These are phyloP conservation scores for Drosophila longiperda DNA, from an alignment of 2,888 invertebrate genomes.

Conservation along the genomic window DNA sequence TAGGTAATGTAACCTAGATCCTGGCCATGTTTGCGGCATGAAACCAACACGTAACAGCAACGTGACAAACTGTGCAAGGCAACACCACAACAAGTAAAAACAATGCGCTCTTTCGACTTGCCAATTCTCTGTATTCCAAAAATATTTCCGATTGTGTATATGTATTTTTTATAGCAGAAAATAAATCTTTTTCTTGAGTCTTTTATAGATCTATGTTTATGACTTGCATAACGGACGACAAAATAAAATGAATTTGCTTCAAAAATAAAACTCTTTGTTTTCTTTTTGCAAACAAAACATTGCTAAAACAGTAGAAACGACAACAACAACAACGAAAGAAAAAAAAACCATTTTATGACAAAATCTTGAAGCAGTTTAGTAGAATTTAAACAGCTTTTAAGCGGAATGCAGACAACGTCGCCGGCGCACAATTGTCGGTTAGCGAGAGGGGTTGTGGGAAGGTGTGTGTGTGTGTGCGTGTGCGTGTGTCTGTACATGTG, in stretches of 20 bases:
- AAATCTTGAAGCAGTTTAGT: slow-evolving; percentile 61
- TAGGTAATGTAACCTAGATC: slow-evolving; percentile 15
- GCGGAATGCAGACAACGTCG: slow-evolving; percentile 22
- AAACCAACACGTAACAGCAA: slow-evolving; percentile 60
- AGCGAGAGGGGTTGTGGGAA: too few relatives aligned
- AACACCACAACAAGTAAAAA: slow-evolving; percentile 2
- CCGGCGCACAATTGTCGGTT: not conserved
- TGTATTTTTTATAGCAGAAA: not conserved
- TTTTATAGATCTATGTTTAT: not conserved
- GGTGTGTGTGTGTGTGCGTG: not conserved
- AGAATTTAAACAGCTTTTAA: slow-evolving; percentile 73
- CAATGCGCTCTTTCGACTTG: not conserved
- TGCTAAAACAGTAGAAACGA: slow-evolving; percentile 24
- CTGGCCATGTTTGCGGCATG: not conserved
- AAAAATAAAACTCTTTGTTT: not conserved
- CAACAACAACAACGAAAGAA: slow-evolving; percentile 5
- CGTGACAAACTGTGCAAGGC: slow-evolving; percentile 66
- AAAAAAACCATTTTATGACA: not conserved
- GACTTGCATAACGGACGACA: not conserved
- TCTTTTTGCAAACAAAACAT: not conserved
- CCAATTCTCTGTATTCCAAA: not conserved
- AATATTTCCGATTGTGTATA: not conserved
- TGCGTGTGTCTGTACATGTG: not conserved
- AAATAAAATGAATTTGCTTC: not conserved
- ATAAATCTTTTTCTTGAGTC: not conserved